Percentiles rank a stretch among this genome's conserved stretches.
phyloP scores from a whole-genome alignment of 2,113 vertebrate species.

The Dendrocopos noguchii region DNA sequence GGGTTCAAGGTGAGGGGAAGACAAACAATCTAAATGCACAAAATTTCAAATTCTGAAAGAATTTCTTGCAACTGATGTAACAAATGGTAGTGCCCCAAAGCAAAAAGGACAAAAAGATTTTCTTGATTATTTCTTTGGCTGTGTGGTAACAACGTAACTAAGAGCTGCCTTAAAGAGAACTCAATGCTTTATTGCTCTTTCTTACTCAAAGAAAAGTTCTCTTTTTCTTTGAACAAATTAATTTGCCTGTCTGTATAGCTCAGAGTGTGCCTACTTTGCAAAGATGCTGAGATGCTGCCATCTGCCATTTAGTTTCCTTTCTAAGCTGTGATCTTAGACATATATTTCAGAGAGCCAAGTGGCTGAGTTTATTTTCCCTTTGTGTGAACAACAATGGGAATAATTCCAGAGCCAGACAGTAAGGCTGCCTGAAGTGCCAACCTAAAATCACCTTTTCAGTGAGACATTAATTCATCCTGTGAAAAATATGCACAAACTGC shows the following conservation, averaged over 20 bases:
- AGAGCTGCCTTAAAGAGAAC: background rate
- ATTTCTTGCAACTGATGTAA: background rate
- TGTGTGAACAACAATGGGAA: slow-evolving; percentile 49
- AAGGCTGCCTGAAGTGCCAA: slow-evolving; percentile 50
- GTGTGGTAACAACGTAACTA: background rate
- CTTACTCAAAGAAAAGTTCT: background rate
- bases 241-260: slow-evolving; percentile 30
- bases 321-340: slow-evolving; percentile 23
- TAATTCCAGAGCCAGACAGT: slow-evolving; percentile 51
- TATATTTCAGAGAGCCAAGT: slow-evolving; percentile 42
- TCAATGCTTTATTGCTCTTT: background rate
- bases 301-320: slow-evolving; percentile 51
- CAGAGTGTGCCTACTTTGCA: background rate
- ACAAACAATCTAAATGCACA: background rate
- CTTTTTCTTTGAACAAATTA: slow-evolving; percentile 34
- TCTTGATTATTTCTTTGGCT: background rate
- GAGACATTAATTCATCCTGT: slow-evolving; percentile 54
- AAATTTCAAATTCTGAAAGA: background rate
- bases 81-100: background rate
- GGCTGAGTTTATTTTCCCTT: slow-evolving; percentile 56
- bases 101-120: background rate
- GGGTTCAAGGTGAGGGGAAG: background rate
- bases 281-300: slow-evolving; percentile 10
- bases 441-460: slow-evolving; percentile 36
- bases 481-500: background rate